Evolutionary conservation across 1,140 invertebrate genomes (phyloP), one percentile per base, ranked within the genome.

Genomic region (Campoletis sonorensis): DNA sequence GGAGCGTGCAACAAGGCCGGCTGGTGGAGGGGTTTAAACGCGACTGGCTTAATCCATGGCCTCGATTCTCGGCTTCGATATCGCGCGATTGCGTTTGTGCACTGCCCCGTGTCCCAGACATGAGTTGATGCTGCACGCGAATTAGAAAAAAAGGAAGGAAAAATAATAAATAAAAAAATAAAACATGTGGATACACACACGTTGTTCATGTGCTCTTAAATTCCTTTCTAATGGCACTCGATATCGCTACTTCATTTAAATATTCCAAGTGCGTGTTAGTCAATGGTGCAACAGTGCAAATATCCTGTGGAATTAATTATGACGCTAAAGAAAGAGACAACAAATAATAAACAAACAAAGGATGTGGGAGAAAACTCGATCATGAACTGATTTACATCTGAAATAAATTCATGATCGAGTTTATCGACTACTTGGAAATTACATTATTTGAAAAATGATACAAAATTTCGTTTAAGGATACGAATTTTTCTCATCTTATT

Each of bases 51-150:
- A 23, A 23, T 23, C 18, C 54, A 23, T 58, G 54, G 54, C 54
- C 54, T 58, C 54, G 54, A 58, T 58, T 58, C 54, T 10, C 18
- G 54, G 18, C 54, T 58, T 58, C 54, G 54, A 58, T 58, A 58
- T 58, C 54, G 18, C 54, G 54, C 16, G 54, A 58, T 58, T 58
- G 54, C 54, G 54, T 58, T 58, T 58, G 18, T 58, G 21, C 54
- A 58, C 18, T 23, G 54, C 54, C 54, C 18, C 54, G 54, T 58
- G 54, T 58, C 18, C 54, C 18, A 58, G 54, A 58, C 54, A 23
- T 23, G 54, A 58, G 54, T 23, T 58, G 21, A 58, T 58, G 21
- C 54, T 58, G 54, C 54, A 58, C 54, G 54, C 54, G 54, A 58
- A 58, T 58, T 58, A n/a, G 18, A 58, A 58, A 58, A 45, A 45